Percentiles rank a stretch among this genome's conserved stretches.
These are phyloP conservation scores for Aphidius ervi DNA, from an alignment of 1,140 invertebrate species.

Conservation along the genomic window DNA sequence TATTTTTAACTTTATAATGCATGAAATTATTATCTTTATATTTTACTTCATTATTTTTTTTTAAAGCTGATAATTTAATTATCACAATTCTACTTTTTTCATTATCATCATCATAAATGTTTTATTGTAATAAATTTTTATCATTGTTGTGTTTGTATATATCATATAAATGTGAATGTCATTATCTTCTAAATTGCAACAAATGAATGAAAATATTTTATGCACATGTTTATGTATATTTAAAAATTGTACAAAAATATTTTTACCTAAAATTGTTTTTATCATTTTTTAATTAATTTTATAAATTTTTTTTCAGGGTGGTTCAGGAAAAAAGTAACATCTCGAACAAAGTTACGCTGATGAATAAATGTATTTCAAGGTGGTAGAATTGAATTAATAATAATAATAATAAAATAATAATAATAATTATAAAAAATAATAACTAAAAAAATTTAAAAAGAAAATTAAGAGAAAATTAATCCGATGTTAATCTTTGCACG, in stretches of 20 bases:
- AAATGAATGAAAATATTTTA: conserved; percentile 9
- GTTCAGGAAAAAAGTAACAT: conserved; percentile 50
- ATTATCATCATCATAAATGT: neutral
- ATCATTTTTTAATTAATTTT: conserved; percentile 16
- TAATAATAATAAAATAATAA: conserved; percentile 24
- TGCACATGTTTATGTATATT: conserved; percentile 19
- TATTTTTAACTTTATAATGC: conserved; percentile 9
- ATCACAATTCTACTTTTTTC: neutral
- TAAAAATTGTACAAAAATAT: conserved; percentile 2
- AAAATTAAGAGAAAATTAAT: conserved; percentile 30
- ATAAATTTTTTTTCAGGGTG: conserved; percentile 39
- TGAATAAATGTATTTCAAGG: conserved; percentile 20
- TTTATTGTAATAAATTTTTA: conserved; percentile 8
- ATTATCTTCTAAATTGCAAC: conserved; percentile 10
- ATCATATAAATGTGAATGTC: conserved; percentile 11
- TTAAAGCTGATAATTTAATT: neutral
- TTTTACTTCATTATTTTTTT: conserved; percentile 1
- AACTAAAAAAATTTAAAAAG: conserved; percentile 10
- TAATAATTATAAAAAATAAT: conserved; percentile 17
- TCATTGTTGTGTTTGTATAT: conserved; percentile 17
- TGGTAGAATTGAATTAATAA: conserved; percentile 17
- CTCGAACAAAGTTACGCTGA: conserved; percentile 41
- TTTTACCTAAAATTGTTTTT: neutral
- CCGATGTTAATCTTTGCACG: neutral
- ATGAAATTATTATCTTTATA: neutral